Evolutionary conservation across 2,113 vertebrate genomes (phyloP), one percentile per base, ranked within the genome.

Genomic region (Rhodinocichla rosea): DNA sequence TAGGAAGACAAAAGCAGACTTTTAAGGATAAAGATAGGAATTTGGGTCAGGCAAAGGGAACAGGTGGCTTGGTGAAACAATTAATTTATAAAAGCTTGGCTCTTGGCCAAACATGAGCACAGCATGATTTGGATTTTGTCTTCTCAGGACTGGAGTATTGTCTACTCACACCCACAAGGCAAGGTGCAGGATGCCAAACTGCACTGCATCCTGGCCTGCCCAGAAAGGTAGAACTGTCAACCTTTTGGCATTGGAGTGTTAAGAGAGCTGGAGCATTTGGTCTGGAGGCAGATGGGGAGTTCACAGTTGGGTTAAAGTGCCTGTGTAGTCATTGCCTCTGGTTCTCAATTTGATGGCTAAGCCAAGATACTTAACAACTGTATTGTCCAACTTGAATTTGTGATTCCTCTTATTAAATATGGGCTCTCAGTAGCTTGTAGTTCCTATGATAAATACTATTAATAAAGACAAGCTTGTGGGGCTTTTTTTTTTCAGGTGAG

Each of bases 61-160:
- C 83, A 88, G 85, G 90, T 94, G 75, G n/a, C 67, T 74, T 77
- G 26, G 39, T 87, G 71, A 83, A 94, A 94, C 79, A 91, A 90
- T 62, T 93, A 6, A 90, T 94, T 94, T 93, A 76, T 83, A 73
- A 73, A 76, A 80, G 40, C 57, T 94, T 92, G 92, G 82, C 85
- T 50, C 15, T 83, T 92, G 67, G 50, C 88, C 92, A 90, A 27
- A 73, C 18, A 11, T 45, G 67, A 69, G 14, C 88, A 65, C 90
- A 93, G 75, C 71, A 65, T 53, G 71, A 33, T 77, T 77, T 90
- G 79, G 71, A 63, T 95, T 85, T 90, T 83, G 18, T 62, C 49
- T 95, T 73, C 67, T 85, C 26, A 37, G 69, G 62, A 64, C 62
- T 64, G 65, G 74, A 79, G 49, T 39, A 23, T 78, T 79, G 23